Conservation (phyloP, 2,888 invertebrate species). For the Ptychoptera albimana region DNA sequence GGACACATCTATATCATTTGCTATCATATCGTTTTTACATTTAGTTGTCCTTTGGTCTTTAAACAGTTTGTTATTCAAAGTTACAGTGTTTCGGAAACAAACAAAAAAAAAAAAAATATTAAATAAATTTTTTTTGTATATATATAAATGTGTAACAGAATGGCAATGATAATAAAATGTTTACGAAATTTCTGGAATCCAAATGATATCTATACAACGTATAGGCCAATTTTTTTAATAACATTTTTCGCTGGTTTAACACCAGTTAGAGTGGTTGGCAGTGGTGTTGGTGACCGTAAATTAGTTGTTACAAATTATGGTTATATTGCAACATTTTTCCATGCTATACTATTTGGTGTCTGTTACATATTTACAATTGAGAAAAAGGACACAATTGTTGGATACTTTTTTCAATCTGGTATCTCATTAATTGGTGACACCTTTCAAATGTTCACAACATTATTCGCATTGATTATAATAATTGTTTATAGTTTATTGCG, state of each 20-base stretch:
- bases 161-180: slow-evolving; percentile 7
- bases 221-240: slow-evolving; percentile 19
- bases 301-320: slow-evolving; percentile 19
- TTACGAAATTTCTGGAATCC: slow-evolving; percentile 19
- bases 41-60: no score
- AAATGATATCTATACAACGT: slow-evolving; percentile 23
- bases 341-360: slow-evolving; percentile 20
- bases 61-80: no score
- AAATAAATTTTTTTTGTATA: no score
- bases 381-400: slow-evolving; percentile 25
- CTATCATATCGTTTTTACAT: no score
- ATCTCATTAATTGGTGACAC: slow-evolving; percentile 25
- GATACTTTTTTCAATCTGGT: slow-evolving; percentile 27
- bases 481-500: slow-evolving; percentile 20
- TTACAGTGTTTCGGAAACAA: no score
- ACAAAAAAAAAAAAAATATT: no score
- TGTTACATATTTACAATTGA: slow-evolving; percentile 21
- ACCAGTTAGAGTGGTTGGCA: slow-evolving; percentile 20
- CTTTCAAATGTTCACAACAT: slow-evolving; percentile 19
- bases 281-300: slow-evolving; percentile 2
- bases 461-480: slow-evolving; percentile 15
- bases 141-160: no score
- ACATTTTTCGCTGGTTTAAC: slow-evolving; percentile 24
- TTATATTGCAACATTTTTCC: slow-evolving; percentile 19
- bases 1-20: no score